These are phyloP conservation scores for Aspidiotus rigidus DNA, from an alignment of 2,888 invertebrate species.

Conservation along the genomic window DNA sequence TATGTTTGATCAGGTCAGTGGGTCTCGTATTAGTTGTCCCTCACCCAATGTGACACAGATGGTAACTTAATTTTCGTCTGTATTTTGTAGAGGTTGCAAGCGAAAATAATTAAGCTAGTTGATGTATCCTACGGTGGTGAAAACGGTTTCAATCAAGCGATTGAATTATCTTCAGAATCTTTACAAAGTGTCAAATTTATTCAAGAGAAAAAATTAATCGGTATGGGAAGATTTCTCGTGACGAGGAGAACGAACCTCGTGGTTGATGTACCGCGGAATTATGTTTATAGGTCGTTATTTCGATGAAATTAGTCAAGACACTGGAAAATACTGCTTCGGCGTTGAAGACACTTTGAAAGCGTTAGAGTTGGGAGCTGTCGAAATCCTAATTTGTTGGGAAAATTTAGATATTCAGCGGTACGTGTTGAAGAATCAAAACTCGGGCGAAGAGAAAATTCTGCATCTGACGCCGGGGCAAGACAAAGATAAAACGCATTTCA, in stretches of 20 bases:
- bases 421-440: slow-evolving; percentile 83
- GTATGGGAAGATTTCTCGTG: slow-evolving; percentile 53
- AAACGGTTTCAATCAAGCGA: slow-evolving; percentile 99
- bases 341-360: slow-evolving; percentile 96
- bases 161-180: slow-evolving; percentile 96
- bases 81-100: slow-evolving; percentile 73
- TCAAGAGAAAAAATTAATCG: slow-evolving; percentile 99
- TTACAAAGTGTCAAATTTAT: slow-evolving; percentile 99
- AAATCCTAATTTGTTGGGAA: slow-evolving; percentile 99
- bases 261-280: background rate
- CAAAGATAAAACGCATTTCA: slow-evolving; percentile 97
- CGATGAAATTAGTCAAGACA: slow-evolving; percentile 80
- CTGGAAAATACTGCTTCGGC: slow-evolving; percentile 98
- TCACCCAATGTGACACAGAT: background rate
- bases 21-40: slow-evolving; percentile 4
- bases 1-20: slow-evolving; percentile 96
- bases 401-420: slow-evolving; percentile 97
- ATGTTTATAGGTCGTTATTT: slow-evolving; percentile 51
- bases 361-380: slow-evolving; percentile 93
- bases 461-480: slow-evolving; percentile 97
- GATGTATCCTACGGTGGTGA: slow-evolving; percentile 99
- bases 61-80: background rate
- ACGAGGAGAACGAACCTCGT: background rate
- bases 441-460: slow-evolving; percentile 78
- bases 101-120: slow-evolving; percentile 95